Percentiles rank a stretch among this genome's conserved stretches.
Evolutionary conservation across 2,888 invertebrate genomes (phyloP).

Genomic region (Drosophila nr. perissopoda): DNA sequence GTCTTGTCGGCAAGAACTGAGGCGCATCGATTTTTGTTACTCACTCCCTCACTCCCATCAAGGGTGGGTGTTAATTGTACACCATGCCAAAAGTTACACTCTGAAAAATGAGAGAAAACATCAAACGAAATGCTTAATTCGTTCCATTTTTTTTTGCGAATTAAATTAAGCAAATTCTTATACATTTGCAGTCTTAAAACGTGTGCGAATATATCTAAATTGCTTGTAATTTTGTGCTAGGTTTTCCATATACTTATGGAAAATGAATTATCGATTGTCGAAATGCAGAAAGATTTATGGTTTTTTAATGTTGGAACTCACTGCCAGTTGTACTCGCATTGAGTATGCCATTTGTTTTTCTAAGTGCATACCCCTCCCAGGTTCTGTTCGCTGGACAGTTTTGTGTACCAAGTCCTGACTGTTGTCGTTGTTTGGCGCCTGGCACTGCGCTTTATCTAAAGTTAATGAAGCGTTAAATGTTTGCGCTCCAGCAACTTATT

Average conservation of each 20-base stretch:
- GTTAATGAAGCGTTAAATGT: conserved; percentile 81
- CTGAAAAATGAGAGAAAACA: neutral
- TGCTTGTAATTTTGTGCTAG: neutral
- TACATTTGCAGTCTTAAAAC: neutral
- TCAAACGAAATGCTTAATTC: neutral
- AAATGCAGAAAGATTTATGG: neutral
- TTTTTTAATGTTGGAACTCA: neutral
- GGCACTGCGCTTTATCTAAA: conserved; percentile 71
- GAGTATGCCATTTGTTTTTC: neutral
- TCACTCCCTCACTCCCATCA: conserved; percentile 8
- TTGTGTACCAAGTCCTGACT: conserved; percentile 1
- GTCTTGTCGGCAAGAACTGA: conserved; percentile 27
- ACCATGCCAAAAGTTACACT: neutral
- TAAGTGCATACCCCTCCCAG: too few relatives aligned
- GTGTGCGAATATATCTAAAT: neutral
- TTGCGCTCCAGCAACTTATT: conserved; percentile 79
- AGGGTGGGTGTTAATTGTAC: conserved; percentile 55
- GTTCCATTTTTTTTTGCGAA: neutral
- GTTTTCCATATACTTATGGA: neutral
- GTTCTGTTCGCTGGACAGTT: neutral
- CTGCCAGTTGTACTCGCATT: neutral
- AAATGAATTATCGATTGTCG: neutral
- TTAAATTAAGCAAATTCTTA: neutral
- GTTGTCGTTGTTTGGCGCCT: conserved; percentile 31
- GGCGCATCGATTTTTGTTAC: conserved; percentile 66